phyloP scores from a whole-genome alignment of 2,113 vertebrate species.

The Oxyruncus cristatus region DNA sequence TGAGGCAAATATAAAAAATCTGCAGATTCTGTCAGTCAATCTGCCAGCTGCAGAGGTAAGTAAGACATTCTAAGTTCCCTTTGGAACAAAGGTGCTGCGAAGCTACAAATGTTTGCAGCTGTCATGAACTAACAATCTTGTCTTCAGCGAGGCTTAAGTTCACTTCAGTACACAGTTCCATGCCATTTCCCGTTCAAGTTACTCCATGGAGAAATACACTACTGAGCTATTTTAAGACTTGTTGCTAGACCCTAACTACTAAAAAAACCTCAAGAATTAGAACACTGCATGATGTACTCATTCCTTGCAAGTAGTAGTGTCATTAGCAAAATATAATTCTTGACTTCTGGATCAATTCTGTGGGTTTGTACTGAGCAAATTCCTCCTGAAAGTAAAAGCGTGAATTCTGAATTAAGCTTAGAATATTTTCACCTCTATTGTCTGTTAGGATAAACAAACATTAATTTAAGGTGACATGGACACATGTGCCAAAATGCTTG shows the following conservation, averaged over 20 bases:
- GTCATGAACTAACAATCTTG: neutral
- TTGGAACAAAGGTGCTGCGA: neutral
- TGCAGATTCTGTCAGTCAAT: neutral
- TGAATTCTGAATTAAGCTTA: neutral
- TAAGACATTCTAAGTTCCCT: neutral
- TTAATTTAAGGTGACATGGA: conserved; percentile 32
- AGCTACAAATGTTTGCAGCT: neutral
- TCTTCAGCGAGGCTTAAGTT: neutral
- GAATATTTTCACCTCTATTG: neutral
- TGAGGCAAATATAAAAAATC: neutral
- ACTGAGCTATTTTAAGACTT: neutral
- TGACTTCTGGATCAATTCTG: neutral
- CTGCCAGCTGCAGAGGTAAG: neutral
- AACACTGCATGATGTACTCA: neutral
- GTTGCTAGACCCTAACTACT: neutral
- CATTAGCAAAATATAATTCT: neutral
- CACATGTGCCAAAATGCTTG: conserved; percentile 6
- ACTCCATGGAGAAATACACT: neutral
- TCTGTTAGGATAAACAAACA: conserved; percentile 18
- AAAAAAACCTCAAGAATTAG: neutral
- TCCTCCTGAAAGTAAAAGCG: neutral
- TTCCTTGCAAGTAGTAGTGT: neutral
- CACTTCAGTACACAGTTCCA: neutral
- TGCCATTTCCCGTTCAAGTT: neutral
- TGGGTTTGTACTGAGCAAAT: neutral